Conservation (phyloP, 2,888 invertebrate species). For the Vandiemenella viatica region DNA sequence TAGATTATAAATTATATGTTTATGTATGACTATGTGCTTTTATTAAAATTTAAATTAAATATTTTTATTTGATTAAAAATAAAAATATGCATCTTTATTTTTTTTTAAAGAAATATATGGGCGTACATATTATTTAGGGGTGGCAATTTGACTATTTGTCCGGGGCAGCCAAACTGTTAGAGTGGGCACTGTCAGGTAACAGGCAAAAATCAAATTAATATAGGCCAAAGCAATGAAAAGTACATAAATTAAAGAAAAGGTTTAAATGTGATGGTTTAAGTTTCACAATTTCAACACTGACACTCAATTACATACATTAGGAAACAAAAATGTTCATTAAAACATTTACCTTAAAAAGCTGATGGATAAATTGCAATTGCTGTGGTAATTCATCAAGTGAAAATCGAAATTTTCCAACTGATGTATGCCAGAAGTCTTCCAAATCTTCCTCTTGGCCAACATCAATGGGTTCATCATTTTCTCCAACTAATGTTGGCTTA, state of each 20-base stretch:
- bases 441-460: conserved; percentile 57
- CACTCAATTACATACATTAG: too few species aligned
- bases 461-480: conserved; percentile 54
- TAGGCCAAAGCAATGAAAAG: too few species aligned
- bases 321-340: too few species aligned
- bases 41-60: not conserved
- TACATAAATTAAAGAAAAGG: too few species aligned
- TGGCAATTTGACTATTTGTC: not conserved
- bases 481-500: conserved; percentile 59
- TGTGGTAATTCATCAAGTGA: conserved; percentile 77
- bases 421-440: conserved; percentile 83
- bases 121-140: not conserved
- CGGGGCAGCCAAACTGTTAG: not conserved
- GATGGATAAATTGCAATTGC: conserved; percentile 84
- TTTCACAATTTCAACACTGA: too few species aligned
- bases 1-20: not conserved
- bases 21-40: not conserved
- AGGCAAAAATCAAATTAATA: too few species aligned
- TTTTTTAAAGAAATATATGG: too few species aligned
- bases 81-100: too few species aligned
- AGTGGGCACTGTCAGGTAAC: too few species aligned
- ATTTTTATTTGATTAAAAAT: not conserved
- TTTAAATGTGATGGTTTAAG: too few species aligned
- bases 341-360: conserved; percentile 55
- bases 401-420: conserved; percentile 85